Base-by-base conservation (phyloP, 2,797 vertebrate species). In the Eleutherodactylus coqui region DNA sequence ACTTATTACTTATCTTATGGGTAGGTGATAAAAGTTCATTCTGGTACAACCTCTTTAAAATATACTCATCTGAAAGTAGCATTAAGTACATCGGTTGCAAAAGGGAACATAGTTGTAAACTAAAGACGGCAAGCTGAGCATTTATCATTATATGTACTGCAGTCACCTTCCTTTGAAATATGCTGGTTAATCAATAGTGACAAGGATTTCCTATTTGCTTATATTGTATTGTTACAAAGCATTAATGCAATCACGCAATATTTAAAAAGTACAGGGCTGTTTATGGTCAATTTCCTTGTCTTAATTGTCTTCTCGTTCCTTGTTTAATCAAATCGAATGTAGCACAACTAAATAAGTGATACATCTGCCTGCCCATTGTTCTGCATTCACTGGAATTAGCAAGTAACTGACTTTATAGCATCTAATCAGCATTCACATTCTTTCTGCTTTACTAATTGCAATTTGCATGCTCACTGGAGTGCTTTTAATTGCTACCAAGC, bases 401-500 rank as follows among this genome's bases (percentile, higher is more conserved):
- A 58, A 82, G 69, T 82, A 51, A 67, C n/a, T 49, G 60, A 73
- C 80, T 82, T 82, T 82, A 55, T 70, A 55, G 49, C 75, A 43
- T 72, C 80, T 82, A 55, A 82, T 82, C 80, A 82, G 67, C 67
- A 58, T 55, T 82, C 80, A 43, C 47, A 82, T 82, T 82, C 80
- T 73, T 82, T 13, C 80, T 82, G 80, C 67, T 73, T 73, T 72
- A 72, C 67, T 82, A 82, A 82, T 82, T 82, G 49, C 67, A 43
- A 82, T 73, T 53, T 82, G 67, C 80, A 41, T 38, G 47, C 80
- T 82, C 67, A 27, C 67, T 43, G 10, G 67, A 73, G 80, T 72
- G 69, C 67, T 69, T 41, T 58, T 72, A 70, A 82, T 82, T 82
- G 64, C 67, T 82, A 55, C 14, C 32, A 41, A 38, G 75, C 49